Base-by-base conservation (phyloP, 2,113 vertebrate species). In the Octodon degus region DNA sequence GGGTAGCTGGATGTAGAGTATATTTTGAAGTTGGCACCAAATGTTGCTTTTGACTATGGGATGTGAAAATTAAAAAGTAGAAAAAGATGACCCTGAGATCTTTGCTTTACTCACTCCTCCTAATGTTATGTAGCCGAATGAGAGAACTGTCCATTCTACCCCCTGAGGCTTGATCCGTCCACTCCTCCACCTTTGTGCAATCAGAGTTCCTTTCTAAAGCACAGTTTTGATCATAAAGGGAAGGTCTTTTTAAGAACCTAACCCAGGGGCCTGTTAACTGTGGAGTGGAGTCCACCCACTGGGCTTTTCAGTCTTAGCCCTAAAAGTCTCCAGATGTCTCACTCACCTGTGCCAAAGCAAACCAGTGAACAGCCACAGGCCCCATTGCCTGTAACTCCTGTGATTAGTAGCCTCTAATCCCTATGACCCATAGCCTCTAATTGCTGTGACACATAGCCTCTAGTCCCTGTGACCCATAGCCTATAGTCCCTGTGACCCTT, bases 391-490 rank as follows among this genome's bases (percentile, higher is more conserved):
- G 16, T 58, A 58, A 58, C 47, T 27, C 0, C 0, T 89, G 34
- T 0, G 3, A 55, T 2, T 60, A 7, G 11, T 4, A 11, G 27
- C 84, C 43, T 32, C 65, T 13, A 17, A 24, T 30, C 60, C 70
- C 0, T 89, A 24, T 0, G 3, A 47, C 2, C 60, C 8, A 11
- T 4, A 11, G 32, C 74, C 37, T 32, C 65, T 17, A 17, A 19
- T 30, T 53, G 58, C 53, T 16, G 14, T 55, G 53, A 55, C 14
- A 10, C 53, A 55, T 55, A 13, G 53, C 13, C 53, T 55, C 53
- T 55, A 55, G 12, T 47, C 27, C 0, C 0, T 86, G 27, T 0
- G 3, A 55, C 2, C 60, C 8, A 14, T 4, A 8, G 25, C 84
- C 43, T 32, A 60, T 17, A 17, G 19, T 30, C 60, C 70, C 0